Conservation (phyloP, 2,888 invertebrate species). For the Tetheella fluctuosa region DNA sequence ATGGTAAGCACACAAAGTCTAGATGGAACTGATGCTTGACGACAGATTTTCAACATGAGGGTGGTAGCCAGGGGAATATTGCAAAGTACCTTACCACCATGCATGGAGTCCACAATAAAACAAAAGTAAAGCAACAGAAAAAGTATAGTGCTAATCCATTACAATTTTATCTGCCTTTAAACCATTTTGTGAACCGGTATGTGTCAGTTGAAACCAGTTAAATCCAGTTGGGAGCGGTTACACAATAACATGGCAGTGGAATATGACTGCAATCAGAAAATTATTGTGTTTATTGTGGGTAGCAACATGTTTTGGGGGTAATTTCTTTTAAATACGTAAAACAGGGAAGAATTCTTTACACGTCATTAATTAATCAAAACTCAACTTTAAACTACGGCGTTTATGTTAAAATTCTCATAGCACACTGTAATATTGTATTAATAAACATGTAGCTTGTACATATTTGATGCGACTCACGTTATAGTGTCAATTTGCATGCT, state of each 20-base stretch:
- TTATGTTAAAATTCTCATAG: background rate
- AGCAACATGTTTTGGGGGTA: background rate
- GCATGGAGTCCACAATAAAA: no score
- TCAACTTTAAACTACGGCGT: no score
- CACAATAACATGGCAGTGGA: background rate
- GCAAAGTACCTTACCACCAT: no score
- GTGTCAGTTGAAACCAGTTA: constrained; percentile 2
- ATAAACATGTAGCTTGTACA: background rate
- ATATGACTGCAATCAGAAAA: background rate
- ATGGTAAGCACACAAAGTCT: no score
- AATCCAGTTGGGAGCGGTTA: background rate
- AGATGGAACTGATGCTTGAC: no score
- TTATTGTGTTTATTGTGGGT: background rate
- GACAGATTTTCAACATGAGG: no score
- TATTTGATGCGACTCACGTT: constrained; percentile 9
- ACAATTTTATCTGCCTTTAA: background rate
- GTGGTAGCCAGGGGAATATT: no score
- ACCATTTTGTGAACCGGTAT: background rate
- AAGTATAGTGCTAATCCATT: background rate
- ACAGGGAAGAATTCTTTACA: no score
- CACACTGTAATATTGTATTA: background rate
- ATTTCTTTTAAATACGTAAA: no score
- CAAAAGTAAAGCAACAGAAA: background rate
- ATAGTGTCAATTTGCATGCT: background rate
- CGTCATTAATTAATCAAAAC: no score